Percentiles rank a stretch among this genome's conserved stretches.
These are phyloP conservation scores for Aix galericulata DNA, from an alignment of 2,113 vertebrate genomes.

Conservation along the genomic window DNA sequence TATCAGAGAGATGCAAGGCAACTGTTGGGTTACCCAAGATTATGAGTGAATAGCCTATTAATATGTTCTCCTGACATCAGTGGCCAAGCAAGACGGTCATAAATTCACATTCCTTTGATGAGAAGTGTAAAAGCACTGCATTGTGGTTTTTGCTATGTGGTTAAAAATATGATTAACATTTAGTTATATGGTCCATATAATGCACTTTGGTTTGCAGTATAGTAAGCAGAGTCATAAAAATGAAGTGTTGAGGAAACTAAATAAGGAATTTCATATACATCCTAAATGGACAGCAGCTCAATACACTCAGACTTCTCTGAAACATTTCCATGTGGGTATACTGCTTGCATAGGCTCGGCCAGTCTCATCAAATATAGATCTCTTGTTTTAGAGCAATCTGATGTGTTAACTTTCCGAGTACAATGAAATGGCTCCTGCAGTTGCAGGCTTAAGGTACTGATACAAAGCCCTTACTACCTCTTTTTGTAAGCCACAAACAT, in stretches of 20 bases:
- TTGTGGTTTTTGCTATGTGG: background rate
- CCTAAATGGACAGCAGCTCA: background rate
- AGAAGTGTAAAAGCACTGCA: background rate
- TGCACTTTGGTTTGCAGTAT: background rate
- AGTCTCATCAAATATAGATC: background rate
- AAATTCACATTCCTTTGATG: background rate
- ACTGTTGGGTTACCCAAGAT: background rate
- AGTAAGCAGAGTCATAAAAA: background rate
- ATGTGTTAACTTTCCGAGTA: background rate
- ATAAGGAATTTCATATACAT: background rate
- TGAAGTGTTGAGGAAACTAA: background rate
- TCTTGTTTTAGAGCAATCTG: background rate
- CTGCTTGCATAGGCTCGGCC: background rate
- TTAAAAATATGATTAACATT: background rate
- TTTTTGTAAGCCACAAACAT: background rate
- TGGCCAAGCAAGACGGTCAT: background rate
- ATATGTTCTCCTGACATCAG: background rate
- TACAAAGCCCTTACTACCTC: background rate
- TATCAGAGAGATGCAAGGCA: background rate
- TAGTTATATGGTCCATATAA: background rate
- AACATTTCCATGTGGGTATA: background rate
- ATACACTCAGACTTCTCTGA: background rate
- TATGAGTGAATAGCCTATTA: slow-evolving; percentile 7
- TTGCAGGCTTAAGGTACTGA: background rate
- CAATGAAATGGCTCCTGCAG: background rate